Conservation (phyloP, 2,113 vertebrate genomes). For the Gallinago paraguaiae region DNA sequence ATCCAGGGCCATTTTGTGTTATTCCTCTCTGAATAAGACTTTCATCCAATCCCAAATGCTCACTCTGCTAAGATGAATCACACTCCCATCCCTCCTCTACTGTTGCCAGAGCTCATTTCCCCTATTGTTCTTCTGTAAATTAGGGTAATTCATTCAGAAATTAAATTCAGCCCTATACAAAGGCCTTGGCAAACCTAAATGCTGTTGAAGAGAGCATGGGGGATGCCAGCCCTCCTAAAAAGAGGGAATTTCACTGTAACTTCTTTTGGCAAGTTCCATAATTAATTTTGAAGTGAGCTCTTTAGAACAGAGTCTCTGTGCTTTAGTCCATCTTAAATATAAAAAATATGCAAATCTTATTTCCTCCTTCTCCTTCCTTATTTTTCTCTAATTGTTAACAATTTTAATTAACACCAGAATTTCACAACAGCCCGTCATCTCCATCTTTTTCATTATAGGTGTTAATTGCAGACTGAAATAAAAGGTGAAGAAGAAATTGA, state of each 20-base stretch:
- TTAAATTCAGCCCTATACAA: slow-evolving; percentile 1
- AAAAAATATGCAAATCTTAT: background rate
- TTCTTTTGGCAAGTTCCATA: background rate
- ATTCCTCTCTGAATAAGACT: background rate
- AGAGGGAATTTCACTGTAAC: background rate
- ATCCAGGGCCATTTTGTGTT: background rate
- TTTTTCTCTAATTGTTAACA: slow-evolving; percentile 47
- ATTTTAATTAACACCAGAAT: slow-evolving; percentile 74
- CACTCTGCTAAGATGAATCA: background rate
- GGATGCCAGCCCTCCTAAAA: background rate
- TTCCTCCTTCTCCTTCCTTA: slow-evolving; percentile 11
- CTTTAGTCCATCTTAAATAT: background rate
- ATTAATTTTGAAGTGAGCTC: background rate
- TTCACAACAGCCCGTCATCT: slow-evolving; percentile 35
- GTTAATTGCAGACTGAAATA: slow-evolving; percentile 67
- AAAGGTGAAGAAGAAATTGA: slow-evolving; percentile 57
- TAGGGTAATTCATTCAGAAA: slow-evolving; percentile 13
- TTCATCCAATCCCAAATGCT: background rate
- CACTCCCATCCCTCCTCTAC: background rate
- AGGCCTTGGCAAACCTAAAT: slow-evolving; percentile 1
- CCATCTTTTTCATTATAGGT: slow-evolving; percentile 55
- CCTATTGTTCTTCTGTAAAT: slow-evolving; percentile 23
- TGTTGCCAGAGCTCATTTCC: slow-evolving; percentile 1
- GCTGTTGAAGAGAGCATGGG: background rate
- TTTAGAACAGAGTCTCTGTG: background rate